These are phyloP conservation scores for Torymus aiolomorphi DNA, from an alignment of 2,888 invertebrate genomes.

Conservation along the genomic window DNA sequence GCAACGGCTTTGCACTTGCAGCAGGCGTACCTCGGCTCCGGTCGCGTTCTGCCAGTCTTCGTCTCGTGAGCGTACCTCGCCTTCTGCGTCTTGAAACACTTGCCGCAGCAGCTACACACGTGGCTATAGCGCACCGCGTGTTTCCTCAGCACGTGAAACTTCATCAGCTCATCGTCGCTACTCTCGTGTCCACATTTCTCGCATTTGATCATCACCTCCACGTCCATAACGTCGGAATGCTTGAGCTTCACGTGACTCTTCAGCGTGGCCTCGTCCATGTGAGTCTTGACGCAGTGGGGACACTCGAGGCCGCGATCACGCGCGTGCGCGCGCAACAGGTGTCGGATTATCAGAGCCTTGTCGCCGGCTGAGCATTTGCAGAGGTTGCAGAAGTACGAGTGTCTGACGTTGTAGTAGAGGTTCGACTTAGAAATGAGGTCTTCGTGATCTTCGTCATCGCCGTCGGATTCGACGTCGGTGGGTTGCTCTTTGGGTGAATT, in stretches of 20 bases:
- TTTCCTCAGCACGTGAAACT: constrained; percentile 65
- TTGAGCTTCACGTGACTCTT: constrained; percentile 1
- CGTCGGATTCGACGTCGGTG: neutral
- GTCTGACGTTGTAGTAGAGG: constrained; percentile 34
- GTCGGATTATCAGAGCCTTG: constrained; percentile 30
- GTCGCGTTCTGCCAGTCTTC: constrained; percentile 58
- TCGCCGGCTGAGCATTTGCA: constrained; percentile 51
- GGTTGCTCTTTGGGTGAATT: neutral
- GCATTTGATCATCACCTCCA: constrained; percentile 55
- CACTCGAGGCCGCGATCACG: constrained; percentile 31
- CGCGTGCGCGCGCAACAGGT: constrained; percentile 34
- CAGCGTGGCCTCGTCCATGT: neutral
- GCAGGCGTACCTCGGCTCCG: constrained; percentile 78
- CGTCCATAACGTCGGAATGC: neutral
- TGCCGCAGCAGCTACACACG: constrained; percentile 65
- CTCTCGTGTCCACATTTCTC: constrained; percentile 65
- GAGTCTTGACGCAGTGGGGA: constrained; percentile 16
- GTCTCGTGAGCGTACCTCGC: constrained; percentile 42
- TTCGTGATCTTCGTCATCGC: constrained; percentile 10
- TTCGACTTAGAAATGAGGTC: constrained; percentile 9
- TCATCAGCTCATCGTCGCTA: constrained; percentile 66
- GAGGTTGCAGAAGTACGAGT: constrained; percentile 62
- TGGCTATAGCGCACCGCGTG: constrained; percentile 64
- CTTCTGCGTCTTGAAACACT: constrained; percentile 62
- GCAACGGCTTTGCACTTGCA: constrained; percentile 76